Evolutionary conservation across 2,888 invertebrate genomes (phyloP).

Genomic region (Tortricodes alternella): DNA sequence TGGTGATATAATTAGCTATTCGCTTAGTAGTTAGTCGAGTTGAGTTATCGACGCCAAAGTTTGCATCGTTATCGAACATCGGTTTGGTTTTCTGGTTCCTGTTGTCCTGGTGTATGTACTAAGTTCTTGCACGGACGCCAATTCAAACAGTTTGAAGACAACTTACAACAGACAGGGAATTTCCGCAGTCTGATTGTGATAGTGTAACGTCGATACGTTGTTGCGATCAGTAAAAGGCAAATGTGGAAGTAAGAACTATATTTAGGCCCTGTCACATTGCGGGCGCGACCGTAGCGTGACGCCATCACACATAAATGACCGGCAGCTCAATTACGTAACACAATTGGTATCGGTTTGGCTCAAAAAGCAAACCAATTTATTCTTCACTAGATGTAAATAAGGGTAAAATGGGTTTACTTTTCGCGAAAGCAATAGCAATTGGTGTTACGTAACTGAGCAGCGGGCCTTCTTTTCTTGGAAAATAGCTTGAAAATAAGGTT

Average conservation of each 20-base stretch:
- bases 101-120: constrained; percentile 12
- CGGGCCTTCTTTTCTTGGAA: too few relatives aligned
- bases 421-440: too few relatives aligned
- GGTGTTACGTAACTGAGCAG: too few relatives aligned
- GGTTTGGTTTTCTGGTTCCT: constrained; percentile 18
- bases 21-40: constrained; percentile 16
- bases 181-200: constrained; percentile 9
- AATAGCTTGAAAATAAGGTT: too few relatives aligned
- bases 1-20: constrained; percentile 22
- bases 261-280: too few relatives aligned
- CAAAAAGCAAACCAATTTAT: too few relatives aligned
- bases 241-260: neutral
- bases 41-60: constrained; percentile 11
- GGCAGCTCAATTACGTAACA: too few relatives aligned
- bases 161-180: constrained; percentile 15
- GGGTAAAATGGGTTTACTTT: too few relatives aligned
- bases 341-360: too few relatives aligned
- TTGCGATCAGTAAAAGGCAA: neutral
- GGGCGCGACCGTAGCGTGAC: too few relatives aligned
- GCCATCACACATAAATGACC: too few relatives aligned
- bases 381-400: too few relatives aligned
- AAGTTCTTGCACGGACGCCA: constrained; percentile 6
- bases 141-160: constrained; percentile 7
- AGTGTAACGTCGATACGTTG: neutral
- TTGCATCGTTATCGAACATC: constrained; percentile 21